These are phyloP conservation scores for Sminthopsis crassicaudata DNA, from an alignment of 2,113 vertebrate genomes.

Conservation along the genomic window DNA sequence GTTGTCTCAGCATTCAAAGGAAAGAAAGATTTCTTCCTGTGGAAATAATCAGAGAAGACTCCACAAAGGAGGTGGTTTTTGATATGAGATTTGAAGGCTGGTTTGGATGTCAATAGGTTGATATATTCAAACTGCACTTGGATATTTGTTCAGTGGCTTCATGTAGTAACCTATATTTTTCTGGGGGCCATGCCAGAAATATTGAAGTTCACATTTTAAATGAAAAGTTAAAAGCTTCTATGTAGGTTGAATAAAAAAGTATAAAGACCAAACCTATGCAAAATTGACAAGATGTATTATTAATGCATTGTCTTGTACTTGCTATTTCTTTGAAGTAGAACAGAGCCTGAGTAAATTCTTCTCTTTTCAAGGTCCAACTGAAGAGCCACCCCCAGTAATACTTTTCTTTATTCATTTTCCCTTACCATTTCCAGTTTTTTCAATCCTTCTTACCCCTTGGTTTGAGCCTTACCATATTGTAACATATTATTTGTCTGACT, in stretches of 20 bases:
- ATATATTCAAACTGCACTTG: not conserved
- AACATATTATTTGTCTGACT: not conserved
- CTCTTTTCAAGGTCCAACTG: not conserved
- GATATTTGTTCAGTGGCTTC: not conserved
- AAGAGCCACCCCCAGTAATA: not conserved
- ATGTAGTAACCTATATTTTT: not conserved
- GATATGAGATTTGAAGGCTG: not conserved
- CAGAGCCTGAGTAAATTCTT: not conserved
- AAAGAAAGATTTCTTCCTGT: not conserved
- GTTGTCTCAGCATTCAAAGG: not conserved
- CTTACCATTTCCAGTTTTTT: not conserved
- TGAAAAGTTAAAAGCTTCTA: conserved; percentile 2
- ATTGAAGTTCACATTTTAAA: not conserved
- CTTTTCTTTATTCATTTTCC: not conserved
- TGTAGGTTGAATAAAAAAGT: not conserved
- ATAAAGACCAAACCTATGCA: not conserved
- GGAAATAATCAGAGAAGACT: not conserved
- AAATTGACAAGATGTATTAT: not conserved
- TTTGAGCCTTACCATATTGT: not conserved
- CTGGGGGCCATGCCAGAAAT: not conserved
- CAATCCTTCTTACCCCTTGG: not conserved
- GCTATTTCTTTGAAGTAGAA: not conserved
- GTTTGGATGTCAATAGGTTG: not conserved
- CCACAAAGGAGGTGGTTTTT: not conserved
- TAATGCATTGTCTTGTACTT: not conserved